Conservation (phyloP, 2,797 vertebrate species). For the Bufotes viridis region DNA sequence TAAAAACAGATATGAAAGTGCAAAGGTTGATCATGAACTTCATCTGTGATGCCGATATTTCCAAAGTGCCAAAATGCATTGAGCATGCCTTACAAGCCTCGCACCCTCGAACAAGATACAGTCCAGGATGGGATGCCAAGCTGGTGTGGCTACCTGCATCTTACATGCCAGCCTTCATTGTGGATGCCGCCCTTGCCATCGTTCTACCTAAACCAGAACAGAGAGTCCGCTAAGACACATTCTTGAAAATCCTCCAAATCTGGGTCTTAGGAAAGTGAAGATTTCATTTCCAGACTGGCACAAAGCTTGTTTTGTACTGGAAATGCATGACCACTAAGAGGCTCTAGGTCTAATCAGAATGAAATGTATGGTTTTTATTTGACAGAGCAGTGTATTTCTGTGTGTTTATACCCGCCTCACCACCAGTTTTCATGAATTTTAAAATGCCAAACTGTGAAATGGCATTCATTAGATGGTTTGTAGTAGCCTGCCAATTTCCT, state of each 20-base stretch:
- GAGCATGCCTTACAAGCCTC: constrained; percentile 86
- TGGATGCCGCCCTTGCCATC: constrained; percentile 81
- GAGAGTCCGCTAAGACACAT: constrained; percentile 69
- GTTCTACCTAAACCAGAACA: constrained; percentile 86
- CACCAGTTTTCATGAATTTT: neutral
- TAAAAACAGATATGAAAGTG: constrained; percentile 78
- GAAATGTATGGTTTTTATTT: neutral
- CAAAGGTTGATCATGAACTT: constrained; percentile 85
- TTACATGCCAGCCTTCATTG: constrained; percentile 86
- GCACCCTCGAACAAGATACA: constrained; percentile 88
- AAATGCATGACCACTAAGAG: neutral
- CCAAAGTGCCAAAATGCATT: constrained; percentile 88
- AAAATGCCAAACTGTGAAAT: neutral
- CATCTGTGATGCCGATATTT: constrained; percentile 86
- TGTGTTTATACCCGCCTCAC: too few species aligned
- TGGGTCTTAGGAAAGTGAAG: neutral
- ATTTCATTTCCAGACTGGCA: neutral
- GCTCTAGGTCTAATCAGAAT: neutral
- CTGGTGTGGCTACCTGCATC: constrained; percentile 91
- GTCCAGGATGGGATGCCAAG: constrained; percentile 94
- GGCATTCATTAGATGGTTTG: neutral
- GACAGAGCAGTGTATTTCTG: neutral
- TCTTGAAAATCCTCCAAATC: neutral
- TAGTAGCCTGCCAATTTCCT: neutral
- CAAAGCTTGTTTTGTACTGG: neutral